Evolutionary conservation across 2,888 invertebrate species (phyloP).

Genomic region (Invenusta paracnida): DNA sequence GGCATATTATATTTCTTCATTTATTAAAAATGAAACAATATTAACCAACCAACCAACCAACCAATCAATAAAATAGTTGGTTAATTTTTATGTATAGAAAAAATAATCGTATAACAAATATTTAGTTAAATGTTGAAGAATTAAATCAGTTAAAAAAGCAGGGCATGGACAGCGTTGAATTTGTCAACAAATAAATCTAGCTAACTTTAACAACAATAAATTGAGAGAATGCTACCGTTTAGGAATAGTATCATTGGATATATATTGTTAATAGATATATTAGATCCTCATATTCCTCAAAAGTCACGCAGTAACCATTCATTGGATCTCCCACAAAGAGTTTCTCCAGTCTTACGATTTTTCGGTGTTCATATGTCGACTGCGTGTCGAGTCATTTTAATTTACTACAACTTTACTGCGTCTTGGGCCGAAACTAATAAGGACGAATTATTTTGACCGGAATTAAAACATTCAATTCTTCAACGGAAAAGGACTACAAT

Average conservation of each 20-base stretch:
- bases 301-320: not conserved
- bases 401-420: not conserved
- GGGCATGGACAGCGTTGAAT: not conserved
- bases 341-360: not conserved
- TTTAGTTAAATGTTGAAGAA: not conserved
- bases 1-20: no score
- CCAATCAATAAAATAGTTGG: no score
- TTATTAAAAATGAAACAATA: no score
- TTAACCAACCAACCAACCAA: no score
- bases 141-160: not conserved
- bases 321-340: not conserved
- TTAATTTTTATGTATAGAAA: no score
- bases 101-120: no score
- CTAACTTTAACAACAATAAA: not conserved
- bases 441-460: not conserved
- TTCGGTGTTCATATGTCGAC: not conserved
- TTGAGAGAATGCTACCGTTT: not conserved
- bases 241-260: not conserved
- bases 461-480: not conserved
- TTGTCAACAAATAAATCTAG: not conserved
- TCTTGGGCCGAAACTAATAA: not conserved
- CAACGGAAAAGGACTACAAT: not conserved
- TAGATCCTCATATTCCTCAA: not conserved
- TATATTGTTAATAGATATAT: constrained; percentile 9
- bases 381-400: not conserved